These are phyloP conservation scores for Folsomia manolachei DNA, from an alignment of 2,888 invertebrate species.

Conservation along the genomic window DNA sequence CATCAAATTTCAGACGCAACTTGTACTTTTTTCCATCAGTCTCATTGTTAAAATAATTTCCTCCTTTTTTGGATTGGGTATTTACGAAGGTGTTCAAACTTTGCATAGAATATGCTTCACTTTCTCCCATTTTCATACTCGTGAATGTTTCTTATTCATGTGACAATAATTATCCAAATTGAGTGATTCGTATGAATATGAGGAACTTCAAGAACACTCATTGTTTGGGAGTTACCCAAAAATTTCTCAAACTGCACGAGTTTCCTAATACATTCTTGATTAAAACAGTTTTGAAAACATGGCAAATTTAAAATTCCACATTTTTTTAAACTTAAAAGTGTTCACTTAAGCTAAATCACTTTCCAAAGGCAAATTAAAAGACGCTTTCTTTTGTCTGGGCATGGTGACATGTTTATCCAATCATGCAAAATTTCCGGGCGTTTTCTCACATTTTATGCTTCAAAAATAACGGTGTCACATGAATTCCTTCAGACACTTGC, in stretches of 20 bases:
- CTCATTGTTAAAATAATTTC: slow-evolving; percentile 42
- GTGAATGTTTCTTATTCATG: not conserved
- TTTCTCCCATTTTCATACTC: slow-evolving; percentile 20
- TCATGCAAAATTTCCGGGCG: not conserved
- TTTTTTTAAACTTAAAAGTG: no score
- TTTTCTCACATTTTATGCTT: not conserved
- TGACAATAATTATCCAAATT: no score
- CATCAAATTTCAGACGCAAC: slow-evolving; percentile 49
- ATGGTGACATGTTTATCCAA: slow-evolving; percentile 8
- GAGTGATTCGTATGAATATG: not conserved
- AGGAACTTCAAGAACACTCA: no score
- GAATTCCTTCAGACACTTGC: not conserved
- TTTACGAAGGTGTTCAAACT: slow-evolving; percentile 45
- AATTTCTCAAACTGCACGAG: no score
- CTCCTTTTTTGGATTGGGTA: slow-evolving; percentile 32
- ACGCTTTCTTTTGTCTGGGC: not conserved
- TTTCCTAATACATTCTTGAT: no score
- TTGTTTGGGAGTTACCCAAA: no score
- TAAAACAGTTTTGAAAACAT: no score
- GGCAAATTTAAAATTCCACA: no score
- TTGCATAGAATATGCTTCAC: slow-evolving; percentile 32
- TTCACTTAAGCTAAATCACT: no score
- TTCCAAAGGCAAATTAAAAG: not conserved
- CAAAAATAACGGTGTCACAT: not conserved
- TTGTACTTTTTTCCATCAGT: slow-evolving; percentile 50